Percentiles rank a stretch among this genome's conserved stretches.
Evolutionary conservation across 2,888 invertebrate genomes (phyloP).

Genomic region (Drosophila nigricruria): DNA sequence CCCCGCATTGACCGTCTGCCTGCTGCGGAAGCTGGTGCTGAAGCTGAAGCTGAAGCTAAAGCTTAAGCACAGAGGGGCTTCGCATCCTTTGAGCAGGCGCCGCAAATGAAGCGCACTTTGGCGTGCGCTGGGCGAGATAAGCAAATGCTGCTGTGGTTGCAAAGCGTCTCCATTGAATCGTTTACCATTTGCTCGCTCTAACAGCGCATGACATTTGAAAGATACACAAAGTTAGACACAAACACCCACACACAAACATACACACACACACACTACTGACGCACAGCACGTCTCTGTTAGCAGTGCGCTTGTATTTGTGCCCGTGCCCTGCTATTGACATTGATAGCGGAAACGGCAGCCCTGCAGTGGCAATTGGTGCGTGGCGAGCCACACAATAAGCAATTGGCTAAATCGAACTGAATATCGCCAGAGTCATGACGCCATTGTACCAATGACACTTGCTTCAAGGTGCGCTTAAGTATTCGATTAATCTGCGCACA

Average conservation of each 20-base stretch:
- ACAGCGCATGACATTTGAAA: slow-evolving; percentile 77
- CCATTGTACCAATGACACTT: slow-evolving; percentile 16
- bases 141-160: slow-evolving; percentile 68
- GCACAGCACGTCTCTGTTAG: slow-evolving; percentile 22
- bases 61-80: slow-evolving; percentile 26
- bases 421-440: slow-evolving; percentile 28
- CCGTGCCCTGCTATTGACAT: slow-evolving; percentile 53
- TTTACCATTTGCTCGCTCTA: slow-evolving; percentile 76
- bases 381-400: slow-evolving; percentile 50
- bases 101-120: slow-evolving; percentile 76
- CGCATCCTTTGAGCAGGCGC: slow-evolving; percentile 66
- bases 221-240: slow-evolving; percentile 46
- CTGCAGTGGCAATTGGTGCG: slow-evolving; percentile 55
- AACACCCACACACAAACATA: slow-evolving; percentile 7
- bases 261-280: slow-evolving; percentile 3
- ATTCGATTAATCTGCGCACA: slow-evolving; percentile 4
- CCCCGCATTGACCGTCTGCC: slow-evolving; percentile 64
- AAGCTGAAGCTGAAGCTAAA: background rate
- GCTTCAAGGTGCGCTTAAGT: background rate
- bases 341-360: slow-evolving; percentile 65
- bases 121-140: slow-evolving; percentile 72
- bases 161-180: slow-evolving; percentile 63
- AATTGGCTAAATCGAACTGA: slow-evolving; percentile 46
- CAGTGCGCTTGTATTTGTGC: slow-evolving; percentile 34
- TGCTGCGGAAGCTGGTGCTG: slow-evolving; percentile 2